Base-by-base conservation (phyloP, 23 tunicate species). In the Clavelina lepadiformis region DNA sequence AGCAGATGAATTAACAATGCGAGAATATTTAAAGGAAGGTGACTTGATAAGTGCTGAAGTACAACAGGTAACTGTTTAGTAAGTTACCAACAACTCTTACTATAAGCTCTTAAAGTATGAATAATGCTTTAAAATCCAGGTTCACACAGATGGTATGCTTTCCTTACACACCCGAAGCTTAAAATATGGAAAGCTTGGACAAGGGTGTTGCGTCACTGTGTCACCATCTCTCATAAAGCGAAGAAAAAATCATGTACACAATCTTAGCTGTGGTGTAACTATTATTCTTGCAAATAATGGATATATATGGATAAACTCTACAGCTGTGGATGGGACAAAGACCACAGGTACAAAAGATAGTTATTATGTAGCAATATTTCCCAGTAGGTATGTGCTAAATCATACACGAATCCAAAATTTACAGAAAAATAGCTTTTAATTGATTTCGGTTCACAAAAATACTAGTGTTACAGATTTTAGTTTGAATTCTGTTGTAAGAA, bases 41-140 rank as follows among this genome's bases (percentile, higher is more conserved):
- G 99, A 94, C 53, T 73, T 94, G 2, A 94, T 94, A 25, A 89
- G 97, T 46, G 97, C 97, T 31, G 97, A 89, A 75, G 97, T 89
- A 15, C 97, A 89, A 68, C 91, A 89, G 55, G 97, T 89, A 24
- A 2, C 15, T 41, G 49, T 15, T 41, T 41, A 11, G 49, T 11
- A 11, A 11, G 49, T 15, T 15, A 41, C 49, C 49, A 11, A 44
- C 15, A 11, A 44, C 15, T 15, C 15, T 11, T 44, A 15, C 15
- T 15, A 11, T 44, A 44, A 44, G 15, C 49, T 44, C 11, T 11
- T 11, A 11, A 44, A 44, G 49, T 11, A 44, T 11, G 13, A 11
- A 11, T 11, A 11, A 44, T 44, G 49, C 15, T 44, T 44, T 44
- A 44, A 44, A 44, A 41, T 41, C 18, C 38, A 93, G 93, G 94